phyloP scores from a whole-genome alignment of 2,113 vertebrate genomes.

The Lophochroa leadbeateri region DNA sequence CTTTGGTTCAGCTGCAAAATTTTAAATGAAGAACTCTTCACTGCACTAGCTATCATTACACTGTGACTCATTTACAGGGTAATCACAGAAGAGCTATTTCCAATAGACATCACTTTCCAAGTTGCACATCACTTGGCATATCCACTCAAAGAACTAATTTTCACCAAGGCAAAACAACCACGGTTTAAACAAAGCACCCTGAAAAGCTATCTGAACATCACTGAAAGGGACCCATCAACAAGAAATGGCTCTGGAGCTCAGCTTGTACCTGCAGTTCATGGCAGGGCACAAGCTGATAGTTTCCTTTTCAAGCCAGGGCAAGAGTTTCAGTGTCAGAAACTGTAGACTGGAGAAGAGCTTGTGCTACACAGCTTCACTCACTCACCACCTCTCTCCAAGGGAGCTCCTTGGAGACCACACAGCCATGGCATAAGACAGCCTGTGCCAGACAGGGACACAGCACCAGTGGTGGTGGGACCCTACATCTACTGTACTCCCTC shows the following conservation, averaged over 20 bases:
- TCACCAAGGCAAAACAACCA: background rate
- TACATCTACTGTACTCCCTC: background rate
- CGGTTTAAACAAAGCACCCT: background rate
- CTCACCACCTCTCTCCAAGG: background rate
- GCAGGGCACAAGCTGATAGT: background rate
- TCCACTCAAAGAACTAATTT: background rate
- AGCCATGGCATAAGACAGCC: rapidly evolving
- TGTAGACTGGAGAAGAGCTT: too few relatives aligned
- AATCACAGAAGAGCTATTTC: background rate
- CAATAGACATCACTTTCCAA: background rate
- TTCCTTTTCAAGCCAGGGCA: background rate
- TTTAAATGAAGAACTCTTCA: background rate
- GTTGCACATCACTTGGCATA: background rate
- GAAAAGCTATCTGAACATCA: background rate
- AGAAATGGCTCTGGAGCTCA: background rate
- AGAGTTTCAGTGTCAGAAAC: background rate
- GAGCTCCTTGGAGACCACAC: rapidly evolving
- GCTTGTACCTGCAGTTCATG: background rate
- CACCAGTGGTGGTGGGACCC: rapidly evolving
- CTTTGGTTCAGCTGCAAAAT: background rate
- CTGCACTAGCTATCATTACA: background rate
- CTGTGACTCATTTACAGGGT: background rate
- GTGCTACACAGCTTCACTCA: rapidly evolving
- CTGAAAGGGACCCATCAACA: background rate
- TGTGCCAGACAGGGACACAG: rapidly evolving